Evolutionary conservation across 2,797 vertebrate genomes (phyloP).

Genomic region (Gadopsis marmoratus): DNA sequence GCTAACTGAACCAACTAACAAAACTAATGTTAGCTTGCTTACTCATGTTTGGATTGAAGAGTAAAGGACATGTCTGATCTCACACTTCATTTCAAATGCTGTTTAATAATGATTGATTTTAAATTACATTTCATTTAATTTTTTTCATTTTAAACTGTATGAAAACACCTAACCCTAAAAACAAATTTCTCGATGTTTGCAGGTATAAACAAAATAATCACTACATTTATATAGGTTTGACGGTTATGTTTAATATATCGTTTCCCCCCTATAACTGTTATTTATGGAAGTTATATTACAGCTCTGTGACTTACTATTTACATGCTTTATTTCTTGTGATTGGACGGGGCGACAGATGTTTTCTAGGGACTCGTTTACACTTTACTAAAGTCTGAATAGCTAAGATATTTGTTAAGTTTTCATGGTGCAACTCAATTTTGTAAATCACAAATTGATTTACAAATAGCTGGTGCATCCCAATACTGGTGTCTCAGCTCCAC

Average conservation of each 20-base stretch:
- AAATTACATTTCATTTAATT: not conserved
- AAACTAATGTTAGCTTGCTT: not conserved
- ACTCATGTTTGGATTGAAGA: not conserved
- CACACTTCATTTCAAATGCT: too few relatives aligned
- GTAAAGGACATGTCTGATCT: not conserved
- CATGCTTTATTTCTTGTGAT: not conserved
- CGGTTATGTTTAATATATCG: not conserved
- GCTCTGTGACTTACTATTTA: not conserved
- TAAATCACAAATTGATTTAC: not conserved
- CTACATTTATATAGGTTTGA: not conserved
- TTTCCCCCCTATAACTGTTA: not conserved
- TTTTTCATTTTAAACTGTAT: not conserved
- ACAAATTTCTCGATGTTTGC: not conserved
- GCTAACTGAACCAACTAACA: not conserved
- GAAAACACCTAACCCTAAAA: not conserved
- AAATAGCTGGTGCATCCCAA: not conserved
- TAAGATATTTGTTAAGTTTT: not conserved
- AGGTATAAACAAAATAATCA: not conserved
- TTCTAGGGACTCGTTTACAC: not conserved
- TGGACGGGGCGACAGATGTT: not conserved
- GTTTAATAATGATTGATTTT: not conserved
- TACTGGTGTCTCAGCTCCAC: conserved; percentile 3
- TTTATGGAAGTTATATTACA: not conserved
- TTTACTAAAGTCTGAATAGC: not conserved
- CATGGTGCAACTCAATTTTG: not conserved